Conservation (phyloP, 2,797 vertebrate species). For the Pseudotriccus pelzelni region DNA sequence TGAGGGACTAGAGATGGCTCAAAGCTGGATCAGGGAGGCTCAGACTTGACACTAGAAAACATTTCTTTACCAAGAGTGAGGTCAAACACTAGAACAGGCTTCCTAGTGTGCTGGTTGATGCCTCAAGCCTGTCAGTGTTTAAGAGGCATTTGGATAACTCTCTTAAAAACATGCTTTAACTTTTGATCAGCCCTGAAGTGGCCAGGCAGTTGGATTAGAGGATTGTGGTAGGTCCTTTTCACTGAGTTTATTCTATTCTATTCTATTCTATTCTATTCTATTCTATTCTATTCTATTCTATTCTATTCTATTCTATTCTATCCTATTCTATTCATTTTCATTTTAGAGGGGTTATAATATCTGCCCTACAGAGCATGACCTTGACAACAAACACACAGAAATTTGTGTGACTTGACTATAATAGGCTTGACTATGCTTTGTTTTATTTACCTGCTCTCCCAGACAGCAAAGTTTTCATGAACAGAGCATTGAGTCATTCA, state of each 20-base stretch:
- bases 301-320: too few relatives aligned
- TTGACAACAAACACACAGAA: neutral
- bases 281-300: too few relatives aligned
- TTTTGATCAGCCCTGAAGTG: neutral
- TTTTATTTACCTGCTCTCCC: neutral
- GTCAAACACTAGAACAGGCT: neutral
- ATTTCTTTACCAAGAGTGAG: neutral
- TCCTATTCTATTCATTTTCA: rapidly evolving
- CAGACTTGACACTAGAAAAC: neutral
- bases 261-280: neutral
- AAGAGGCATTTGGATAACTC: neutral
- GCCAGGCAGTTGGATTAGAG: neutral
- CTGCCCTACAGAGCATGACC: neutral
- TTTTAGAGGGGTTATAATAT: neutral
- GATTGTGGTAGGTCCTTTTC: neutral
- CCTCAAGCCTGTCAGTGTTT: neutral
- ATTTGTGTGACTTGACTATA: neutral
- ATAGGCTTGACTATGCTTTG: neutral
- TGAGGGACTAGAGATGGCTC: neutral
- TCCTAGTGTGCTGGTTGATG: neutral
- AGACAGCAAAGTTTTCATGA: neutral
- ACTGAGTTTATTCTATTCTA: neutral
- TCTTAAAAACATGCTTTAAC: neutral
- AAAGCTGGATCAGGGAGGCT: neutral
- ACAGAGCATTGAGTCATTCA: neutral